Evolutionary conservation across 1,140 invertebrate species (phyloP).

Genomic region (Pachyrhynchus sulphureomaculatus): DNA sequence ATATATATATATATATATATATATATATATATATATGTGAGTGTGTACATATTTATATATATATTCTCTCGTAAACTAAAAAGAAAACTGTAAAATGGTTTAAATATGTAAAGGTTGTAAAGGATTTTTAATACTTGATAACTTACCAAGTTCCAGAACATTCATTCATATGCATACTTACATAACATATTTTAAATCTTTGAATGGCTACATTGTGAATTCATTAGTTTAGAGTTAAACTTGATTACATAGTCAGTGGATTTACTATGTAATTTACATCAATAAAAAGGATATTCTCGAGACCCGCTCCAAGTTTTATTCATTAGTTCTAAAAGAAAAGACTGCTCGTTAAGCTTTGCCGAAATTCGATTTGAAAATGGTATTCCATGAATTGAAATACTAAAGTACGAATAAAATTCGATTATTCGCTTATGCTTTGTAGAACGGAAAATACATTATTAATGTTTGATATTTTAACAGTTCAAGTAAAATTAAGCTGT

Average conservation of each 20-base stretch:
- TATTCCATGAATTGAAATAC: constrained; percentile 8
- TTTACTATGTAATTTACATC: background rate
- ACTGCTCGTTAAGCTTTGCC: constrained; percentile 14
- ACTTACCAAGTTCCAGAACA: too few species aligned
- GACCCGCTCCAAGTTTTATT: background rate
- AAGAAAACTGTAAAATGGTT: too few species aligned
- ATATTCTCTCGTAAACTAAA: too few species aligned
- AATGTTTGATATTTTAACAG: constrained; percentile 2
- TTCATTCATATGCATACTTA: too few species aligned
- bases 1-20: too few species aligned
- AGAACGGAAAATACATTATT: background rate
- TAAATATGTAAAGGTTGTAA: too few species aligned
- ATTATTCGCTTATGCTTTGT: background rate
- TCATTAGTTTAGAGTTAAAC: background rate
- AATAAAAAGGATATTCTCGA: constrained; percentile 6
- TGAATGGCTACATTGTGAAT: too few species aligned
- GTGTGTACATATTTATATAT: too few species aligned
- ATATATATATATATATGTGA: too few species aligned
- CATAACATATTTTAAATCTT: too few species aligned
- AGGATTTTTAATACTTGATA: too few species aligned
- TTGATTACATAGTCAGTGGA: constrained; percentile 6
- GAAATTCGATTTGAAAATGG: constrained; percentile 12
- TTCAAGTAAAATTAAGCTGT: too few species aligned
- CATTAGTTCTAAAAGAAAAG: constrained; percentile 5
- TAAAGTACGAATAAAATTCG: constrained; percentile 4